phyloP scores from a whole-genome alignment of 2,113 vertebrate species.

The Otocyon megalotis region DNA sequence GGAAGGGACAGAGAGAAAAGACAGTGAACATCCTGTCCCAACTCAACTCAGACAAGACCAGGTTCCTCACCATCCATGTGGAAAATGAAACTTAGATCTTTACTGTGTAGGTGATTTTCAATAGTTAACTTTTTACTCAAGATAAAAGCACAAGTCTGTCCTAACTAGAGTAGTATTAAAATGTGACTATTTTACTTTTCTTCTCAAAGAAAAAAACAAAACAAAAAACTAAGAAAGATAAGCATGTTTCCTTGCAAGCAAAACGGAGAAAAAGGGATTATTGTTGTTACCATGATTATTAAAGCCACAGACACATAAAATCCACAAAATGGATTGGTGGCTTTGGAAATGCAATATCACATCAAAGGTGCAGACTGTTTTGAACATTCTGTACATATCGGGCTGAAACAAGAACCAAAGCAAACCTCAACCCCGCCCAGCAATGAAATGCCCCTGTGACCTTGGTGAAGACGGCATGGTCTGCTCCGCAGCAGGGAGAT shows the following conservation, averaged over 20 bases:
- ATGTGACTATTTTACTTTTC: slow-evolving; percentile 80
- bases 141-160: slow-evolving; percentile 85
- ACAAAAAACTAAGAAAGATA: slow-evolving; percentile 72
- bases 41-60: background rate
- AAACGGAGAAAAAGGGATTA: slow-evolving; percentile 80
- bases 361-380: slow-evolving; percentile 85
- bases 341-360: slow-evolving; percentile 85
- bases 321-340: slow-evolving; percentile 81
- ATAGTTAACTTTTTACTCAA: slow-evolving; percentile 77
- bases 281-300: slow-evolving; percentile 59
- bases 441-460: slow-evolving; percentile 57
- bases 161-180: slow-evolving; percentile 87
- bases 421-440: slow-evolving; percentile 24
- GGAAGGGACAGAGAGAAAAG: background rate
- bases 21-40: slow-evolving; percentile 7
- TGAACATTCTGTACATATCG: slow-evolving; percentile 81
- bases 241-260: slow-evolving; percentile 87
- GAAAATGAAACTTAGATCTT: slow-evolving; percentile 72
- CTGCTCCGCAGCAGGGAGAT: slow-evolving; percentile 67
- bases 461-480: slow-evolving; percentile 79
- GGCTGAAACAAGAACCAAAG: slow-evolving; percentile 76
- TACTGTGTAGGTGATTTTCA: slow-evolving; percentile 65
- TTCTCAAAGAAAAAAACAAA: slow-evolving; percentile 6
- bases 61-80: background rate
- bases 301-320: slow-evolving; percentile 84